Evolutionary conservation across 2,888 invertebrate species (phyloP).

Genomic region (Lycophotia porphyrea): DNA sequence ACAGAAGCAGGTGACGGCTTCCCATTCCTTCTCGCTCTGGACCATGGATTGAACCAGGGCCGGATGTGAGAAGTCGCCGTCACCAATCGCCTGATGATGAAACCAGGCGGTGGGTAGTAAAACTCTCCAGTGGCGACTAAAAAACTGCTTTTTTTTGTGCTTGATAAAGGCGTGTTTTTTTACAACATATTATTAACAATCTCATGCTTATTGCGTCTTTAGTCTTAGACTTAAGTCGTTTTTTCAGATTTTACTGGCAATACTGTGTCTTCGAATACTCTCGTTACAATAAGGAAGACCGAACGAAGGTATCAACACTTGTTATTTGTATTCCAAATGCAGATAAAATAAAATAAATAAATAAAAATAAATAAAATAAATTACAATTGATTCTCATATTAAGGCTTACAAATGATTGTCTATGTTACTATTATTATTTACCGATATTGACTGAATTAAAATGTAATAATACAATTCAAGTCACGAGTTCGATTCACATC

Average conservation of each 20-base stretch:
- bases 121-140: background rate
- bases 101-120: background rate
- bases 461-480: constrained; percentile 37
- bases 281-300: constrained; percentile 1
- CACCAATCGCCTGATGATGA: background rate
- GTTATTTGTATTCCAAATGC: too few species aligned
- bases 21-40: too few species aligned
- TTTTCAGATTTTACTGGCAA: constrained; percentile 1
- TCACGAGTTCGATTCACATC: constrained; percentile 28
- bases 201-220: background rate
- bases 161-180: background rate
- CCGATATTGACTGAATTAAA: constrained; percentile 18
- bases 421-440: background rate
- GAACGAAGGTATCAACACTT: background rate
- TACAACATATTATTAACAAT: background rate
- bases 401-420: background rate
- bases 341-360: too few species aligned
- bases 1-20: too few species aligned
- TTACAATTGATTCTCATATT: constrained; percentile 9
- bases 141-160: background rate
- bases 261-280: background rate
- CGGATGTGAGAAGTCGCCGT: too few species aligned
- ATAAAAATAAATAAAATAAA: too few species aligned
- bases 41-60: too few species aligned
- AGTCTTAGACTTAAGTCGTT: background rate